These are phyloP conservation scores for Hypomesus transpacificus DNA, from an alignment of 2,113 vertebrate species.

Conservation along the genomic window DNA sequence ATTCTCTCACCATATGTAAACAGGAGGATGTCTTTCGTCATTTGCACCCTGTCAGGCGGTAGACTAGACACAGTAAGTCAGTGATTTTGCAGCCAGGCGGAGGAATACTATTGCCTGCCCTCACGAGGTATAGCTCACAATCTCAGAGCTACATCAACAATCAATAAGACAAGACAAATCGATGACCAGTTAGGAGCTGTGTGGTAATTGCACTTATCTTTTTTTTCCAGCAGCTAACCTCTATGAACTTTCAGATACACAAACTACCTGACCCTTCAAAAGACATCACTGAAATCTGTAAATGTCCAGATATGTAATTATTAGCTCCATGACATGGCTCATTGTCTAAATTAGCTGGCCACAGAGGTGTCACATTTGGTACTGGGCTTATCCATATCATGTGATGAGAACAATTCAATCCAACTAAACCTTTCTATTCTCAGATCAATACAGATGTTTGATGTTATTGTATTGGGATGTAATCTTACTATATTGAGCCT, in stretches of 20 bases:
- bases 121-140: conserved; percentile 48
- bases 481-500: not conserved
- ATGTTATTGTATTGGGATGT: not conserved
- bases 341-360: not conserved
- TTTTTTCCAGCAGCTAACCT: conserved; percentile 41
- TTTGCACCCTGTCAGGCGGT: too few relatives aligned
- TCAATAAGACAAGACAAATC: conserved; percentile 63
- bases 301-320: not conserved
- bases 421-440: not conserved
- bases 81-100: conserved; percentile 30
- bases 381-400: not conserved
- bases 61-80: not conserved
- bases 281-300: conserved; percentile 14
- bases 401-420: not conserved
- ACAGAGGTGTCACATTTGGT: not conserved
- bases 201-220: conserved; percentile 62
- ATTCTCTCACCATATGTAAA: not conserved
- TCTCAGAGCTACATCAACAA: conserved; percentile 60
- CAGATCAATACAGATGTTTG: not conserved
- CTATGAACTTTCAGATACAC: conserved; percentile 42
- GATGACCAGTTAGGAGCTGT: conserved; percentile 56
- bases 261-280: conserved; percentile 12
- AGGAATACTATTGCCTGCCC: conserved; percentile 53
- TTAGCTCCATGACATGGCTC: not conserved
- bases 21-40: not conserved